Percentiles rank a stretch among this genome's conserved stretches.
These are phyloP conservation scores for Lutjanus campechanus DNA, from an alignment of 2,797 vertebrate species.

Conservation along the genomic window DNA sequence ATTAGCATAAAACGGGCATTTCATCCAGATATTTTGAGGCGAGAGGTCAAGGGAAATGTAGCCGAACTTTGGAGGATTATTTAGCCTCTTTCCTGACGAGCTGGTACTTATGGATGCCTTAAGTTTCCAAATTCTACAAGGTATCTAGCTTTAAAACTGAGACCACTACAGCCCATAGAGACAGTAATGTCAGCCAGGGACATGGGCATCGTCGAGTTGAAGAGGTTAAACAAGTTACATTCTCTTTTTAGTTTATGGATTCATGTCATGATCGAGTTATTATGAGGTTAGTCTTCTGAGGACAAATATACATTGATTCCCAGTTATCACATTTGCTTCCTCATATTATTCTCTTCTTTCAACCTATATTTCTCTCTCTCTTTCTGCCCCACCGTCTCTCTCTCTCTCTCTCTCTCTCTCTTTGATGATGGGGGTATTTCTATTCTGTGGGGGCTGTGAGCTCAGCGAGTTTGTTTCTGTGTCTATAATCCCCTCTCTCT, in stretches of 20 bases:
- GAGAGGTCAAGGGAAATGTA: no score
- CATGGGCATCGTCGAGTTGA: no score
- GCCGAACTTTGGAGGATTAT: no score
- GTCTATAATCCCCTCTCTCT: constrained; percentile 80
- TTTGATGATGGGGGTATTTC: constrained; percentile 89
- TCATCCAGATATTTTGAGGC: no score
- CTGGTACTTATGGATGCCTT: no score
- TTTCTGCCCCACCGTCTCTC: constrained; percentile 20
- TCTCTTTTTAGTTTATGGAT: neutral
- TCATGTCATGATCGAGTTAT: neutral
- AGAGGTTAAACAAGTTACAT: no score
- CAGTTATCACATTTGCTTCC: constrained; percentile 23
- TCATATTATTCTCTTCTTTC: constrained; percentile 46
- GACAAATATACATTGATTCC: neutral
- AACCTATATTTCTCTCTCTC: constrained; percentile 33
- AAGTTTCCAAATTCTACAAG: no score
- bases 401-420: constrained; percentile 58
- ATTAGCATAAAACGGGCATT: no score
- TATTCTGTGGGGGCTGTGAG: constrained; percentile 86
- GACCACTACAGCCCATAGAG: no score
- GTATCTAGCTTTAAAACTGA: no score
- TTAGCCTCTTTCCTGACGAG: no score
- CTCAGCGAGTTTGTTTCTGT: constrained; percentile 88
- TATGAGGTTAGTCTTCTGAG: neutral
- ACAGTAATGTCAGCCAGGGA: no score